Evolutionary conservation across 2,888 invertebrate genomes (phyloP), one percentile per base, ranked within the genome.

Genomic region (Ectemnius lituratus): DNA sequence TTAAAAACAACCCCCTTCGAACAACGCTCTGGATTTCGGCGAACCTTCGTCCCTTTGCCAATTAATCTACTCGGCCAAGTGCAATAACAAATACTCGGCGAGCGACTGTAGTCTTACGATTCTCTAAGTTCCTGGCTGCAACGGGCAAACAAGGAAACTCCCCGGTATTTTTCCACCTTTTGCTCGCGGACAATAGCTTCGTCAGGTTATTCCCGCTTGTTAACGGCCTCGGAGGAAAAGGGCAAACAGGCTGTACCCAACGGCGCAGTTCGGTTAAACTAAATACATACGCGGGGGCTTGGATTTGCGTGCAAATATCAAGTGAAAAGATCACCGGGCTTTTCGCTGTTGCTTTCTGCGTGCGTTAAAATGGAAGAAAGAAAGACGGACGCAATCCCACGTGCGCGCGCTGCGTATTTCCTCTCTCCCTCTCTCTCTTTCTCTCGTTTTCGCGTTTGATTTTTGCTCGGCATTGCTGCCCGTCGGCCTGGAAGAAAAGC

Each of bases 391-490:
- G 37, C 37, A 11, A 11, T 8, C 37, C 37, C 37, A 37, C 37
- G 37, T 11, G 5, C 5, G 37, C 37, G 6, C 8, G 11, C 37
- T 3, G 23, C 23, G 23, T 23, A 23, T 23, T 23, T 23, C 23
- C 23, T 23, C 23, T 23, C 20, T 20, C 20, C 20, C 2, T 2
- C 20, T 20, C 20, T 20, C 23, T 23, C 23, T 23, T 23, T 66
- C 78, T 58, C 65, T 74, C 72, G 59, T 66, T 62, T 67, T 70
- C 81, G 81, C 84, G 85, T 89, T 89, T 88, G 89, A 89, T 89
- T 89, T 89, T 88, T 86, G 85, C 79, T 87, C 85, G 79, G 87
- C 88, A 90, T 90, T 89, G 87, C 87, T 84, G 84, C 45, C 75
- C 86, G 73, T 67, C 88, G 88, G 86, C 67, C 83, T 80, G 88